Base-by-base conservation (phyloP, 2,888 invertebrate genomes). In the Lomographa bimaculata region DNA sequence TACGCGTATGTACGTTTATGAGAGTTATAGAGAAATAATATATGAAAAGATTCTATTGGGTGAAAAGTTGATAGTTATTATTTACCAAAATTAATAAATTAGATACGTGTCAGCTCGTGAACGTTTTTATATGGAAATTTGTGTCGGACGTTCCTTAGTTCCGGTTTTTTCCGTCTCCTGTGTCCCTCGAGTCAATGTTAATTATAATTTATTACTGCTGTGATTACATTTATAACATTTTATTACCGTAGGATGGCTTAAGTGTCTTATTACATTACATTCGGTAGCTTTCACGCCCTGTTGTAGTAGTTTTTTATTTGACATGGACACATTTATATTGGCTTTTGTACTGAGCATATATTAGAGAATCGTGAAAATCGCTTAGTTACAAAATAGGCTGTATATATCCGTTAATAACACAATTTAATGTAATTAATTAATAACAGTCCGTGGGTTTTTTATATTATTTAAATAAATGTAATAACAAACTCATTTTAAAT, bases 41-140 rank as follows among this genome's bases (percentile, higher is more conserved):
- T 86, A 85, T 84, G 79, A 77, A 78, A 62, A 85, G 79, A 80
- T 83, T 83, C 80, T 85, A 85, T 83, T 81, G 78, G 79, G 71
- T 81, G 79, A 71, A 73, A 73, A 73, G 79, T 79, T 81, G 71
- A 81, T 79, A 79, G 66, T 80, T 75, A 70, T 85, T 84, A 80
- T 86, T 83, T 85, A 83, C 78, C 83, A 77, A 85, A 84, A 83
- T 83, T 79, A 67, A 70, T 74, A 62, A 60, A 73, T 79, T 69
- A 65, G 78, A n/a, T n/a, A n/a, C 74, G 59, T 63, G 75, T 79
- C 17, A 24, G 8, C 23, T 2, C 20, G 30, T 12, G 11, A 14
- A 35, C 20, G 35, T 35, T 41, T 40, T 40, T 25, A 26, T 21
- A 39, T 39, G 18, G 59, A 58, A 83, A 80, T 84, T 76, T 79